phyloP scores from a whole-genome alignment of 2,888 invertebrate species.

The Lochmaea crataegi region DNA sequence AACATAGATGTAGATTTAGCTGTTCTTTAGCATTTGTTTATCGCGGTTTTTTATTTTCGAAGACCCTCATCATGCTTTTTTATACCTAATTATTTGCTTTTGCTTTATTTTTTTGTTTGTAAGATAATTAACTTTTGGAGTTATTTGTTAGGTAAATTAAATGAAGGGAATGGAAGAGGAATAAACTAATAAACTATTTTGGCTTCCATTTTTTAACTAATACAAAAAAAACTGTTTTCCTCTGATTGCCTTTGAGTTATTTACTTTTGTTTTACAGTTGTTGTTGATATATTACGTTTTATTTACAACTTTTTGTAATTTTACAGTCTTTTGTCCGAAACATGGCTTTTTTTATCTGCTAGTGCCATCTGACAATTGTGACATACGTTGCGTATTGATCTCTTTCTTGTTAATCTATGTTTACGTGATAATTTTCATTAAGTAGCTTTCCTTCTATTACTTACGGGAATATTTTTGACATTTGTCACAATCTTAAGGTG shows the following conservation, averaged over 20 bases:
- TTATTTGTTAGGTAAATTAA: slow-evolving; percentile 49
- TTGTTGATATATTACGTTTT: slow-evolving; percentile 55
- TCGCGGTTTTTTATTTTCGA: slow-evolving; percentile 37
- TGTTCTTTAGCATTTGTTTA: slow-evolving; percentile 55
- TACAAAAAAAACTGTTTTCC: slow-evolving; percentile 50
- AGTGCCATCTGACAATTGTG: slow-evolving; percentile 30
- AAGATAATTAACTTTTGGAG: slow-evolving; percentile 52
- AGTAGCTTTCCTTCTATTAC: slow-evolving; percentile 2
- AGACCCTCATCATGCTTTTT: slow-evolving; percentile 44
- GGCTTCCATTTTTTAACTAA: slow-evolving; percentile 59
- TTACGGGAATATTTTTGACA: slow-evolving; percentile 1
- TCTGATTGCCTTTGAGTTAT: slow-evolving; percentile 47
- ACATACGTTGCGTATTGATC: slow-evolving; percentile 16
- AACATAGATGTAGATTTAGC: slow-evolving; percentile 63
- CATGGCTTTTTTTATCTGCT: slow-evolving; percentile 47
- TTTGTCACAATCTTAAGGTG: slow-evolving; percentile 25
- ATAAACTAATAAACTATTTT: slow-evolving; percentile 56
- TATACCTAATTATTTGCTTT: slow-evolving; percentile 45
- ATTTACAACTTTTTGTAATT: slow-evolving; percentile 48
- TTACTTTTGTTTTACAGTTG: slow-evolving; percentile 55
- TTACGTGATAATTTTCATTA: slow-evolving; percentile 9
- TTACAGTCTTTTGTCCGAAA: slow-evolving; percentile 49
- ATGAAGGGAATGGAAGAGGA: slow-evolving; percentile 46
- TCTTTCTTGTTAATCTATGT: slow-evolving; percentile 11
- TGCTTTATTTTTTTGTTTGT: slow-evolving; percentile 45